Base-by-base conservation (phyloP, 2,888 invertebrate species). In the Aplocera efformata region DNA sequence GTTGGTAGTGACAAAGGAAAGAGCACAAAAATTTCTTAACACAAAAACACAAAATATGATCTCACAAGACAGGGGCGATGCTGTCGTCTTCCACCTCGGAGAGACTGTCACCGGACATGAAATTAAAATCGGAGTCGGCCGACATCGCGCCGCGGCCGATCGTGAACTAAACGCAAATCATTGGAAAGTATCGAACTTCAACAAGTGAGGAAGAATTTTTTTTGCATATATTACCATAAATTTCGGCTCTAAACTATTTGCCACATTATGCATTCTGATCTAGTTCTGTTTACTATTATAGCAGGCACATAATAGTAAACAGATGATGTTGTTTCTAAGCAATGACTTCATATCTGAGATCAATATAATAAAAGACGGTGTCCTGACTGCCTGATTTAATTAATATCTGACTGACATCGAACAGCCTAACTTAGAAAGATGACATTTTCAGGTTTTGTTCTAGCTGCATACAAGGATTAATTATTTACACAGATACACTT, bases 81-180 rank as follows among this genome's bases (percentile, higher is more conserved):
- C 51, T 58, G n/a, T 60, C 65, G 22, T 61, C 61, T 21, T 60
- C 59, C n/a, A n/a, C n/a, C 6, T 61, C 63, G n/a, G 75, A 75
- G 58, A 84, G 56, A 54, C 85, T 85, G 63, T 85, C 86, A 20
- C 71, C 75, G 23, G 83, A 80, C 63, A 84, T 79, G 41, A 72
- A 71, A 34, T 38, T 45, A 45, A 50, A 42, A 35, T 59, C 60
- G 56, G 65, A 60, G 49, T 52, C 57, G 55, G 56, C 59, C 61
- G 72, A 60, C 67, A 69, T 69, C 61, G 64, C 52, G 43, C 58
- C 63, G 56, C 69, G 56, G 62, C 46, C 58, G 63, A 67, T 69
- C 60, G 63, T 58, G 52, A 56, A 71, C 73, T 69, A 68, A 63
- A 60, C 58, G 71, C 53, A 50, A 53, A 54, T 57, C 50, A 55